Base-by-base conservation (phyloP, 2,888 invertebrate genomes). In the Callyntrura sp. region DNA sequence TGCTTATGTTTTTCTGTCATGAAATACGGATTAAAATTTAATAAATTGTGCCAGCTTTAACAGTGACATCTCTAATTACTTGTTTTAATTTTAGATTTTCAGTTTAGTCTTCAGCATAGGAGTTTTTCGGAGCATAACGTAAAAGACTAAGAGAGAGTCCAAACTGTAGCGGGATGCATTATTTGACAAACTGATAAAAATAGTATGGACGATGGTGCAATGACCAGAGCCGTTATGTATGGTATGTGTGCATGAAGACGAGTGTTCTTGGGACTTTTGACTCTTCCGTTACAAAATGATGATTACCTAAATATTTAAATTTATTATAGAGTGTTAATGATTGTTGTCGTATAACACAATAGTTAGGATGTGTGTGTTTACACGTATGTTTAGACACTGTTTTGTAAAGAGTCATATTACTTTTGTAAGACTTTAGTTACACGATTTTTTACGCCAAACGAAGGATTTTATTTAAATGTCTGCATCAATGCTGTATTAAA, bases 21-120 rank as follows among this genome's bases (percentile, higher is more conserved):
- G 17, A 57, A 14, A 28, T 68, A 14, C 9, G n/a, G n/a, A n/a
- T n/a, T n/a, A n/a, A n/a, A n/a, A n/a, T n/a, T n/a, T n/a, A n/a
- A n/a, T n/a, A n/a, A n/a, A n/a, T n/a, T n/a, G n/a, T n/a, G n/a
- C n/a, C n/a, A n/a, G n/a, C n/a, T n/a, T 35, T 35, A 35, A 6
- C 6, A 35, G 6, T 35, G 35, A 68, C 68, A 14, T 45, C 45
- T 17, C 45, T 12, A 84, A 78, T 90, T 35, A 6, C 96, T 96
- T n/a, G n/a, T n/a, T n/a, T n/a, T n/a, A n/a, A n/a, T n/a, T n/a
- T 91, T 96, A 98, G 98, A 95, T 98, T 93, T 95, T 98, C 94
- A 98, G 97, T 87, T 96, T 98, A 95, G 96, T 97, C 94, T 97
- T 98, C 94, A 97, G 98, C 1, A 97, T 97, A 94, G 96, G 97